Evolutionary conservation across 2,113 vertebrate species (phyloP).

Genomic region (Aptenodytes forsteri): DNA sequence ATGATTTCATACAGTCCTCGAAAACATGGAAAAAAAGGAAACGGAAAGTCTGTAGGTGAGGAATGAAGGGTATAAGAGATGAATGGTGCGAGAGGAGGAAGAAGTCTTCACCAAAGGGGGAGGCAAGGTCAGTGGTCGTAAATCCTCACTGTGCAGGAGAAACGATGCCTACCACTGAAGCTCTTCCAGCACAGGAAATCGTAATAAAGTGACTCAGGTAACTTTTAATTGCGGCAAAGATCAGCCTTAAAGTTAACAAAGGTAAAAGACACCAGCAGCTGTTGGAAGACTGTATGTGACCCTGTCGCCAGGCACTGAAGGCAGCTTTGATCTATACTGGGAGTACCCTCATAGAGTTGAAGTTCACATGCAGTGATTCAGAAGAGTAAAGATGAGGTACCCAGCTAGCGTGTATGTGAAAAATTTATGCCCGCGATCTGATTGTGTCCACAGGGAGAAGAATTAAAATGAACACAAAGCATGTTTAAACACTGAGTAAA

Average conservation of each 20-base stretch:
- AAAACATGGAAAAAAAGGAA: background rate
- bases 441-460: background rate
- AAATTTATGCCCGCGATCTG: background rate
- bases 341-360: background rate
- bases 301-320: background rate
- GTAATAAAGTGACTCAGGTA: background rate
- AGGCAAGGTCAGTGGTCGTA: background rate
- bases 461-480: background rate
- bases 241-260: background rate
- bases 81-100: background rate
- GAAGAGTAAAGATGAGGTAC: background rate
- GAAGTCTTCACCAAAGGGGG: background rate
- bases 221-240: background rate
- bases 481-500: background rate
- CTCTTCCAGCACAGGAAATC: background rate
- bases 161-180: background rate
- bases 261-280: conserved; percentile 25
- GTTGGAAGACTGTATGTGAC: background rate
- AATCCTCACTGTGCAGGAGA: background rate
- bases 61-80: background rate
- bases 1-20: background rate
- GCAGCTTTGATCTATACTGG: background rate
- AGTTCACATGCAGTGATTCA: background rate
- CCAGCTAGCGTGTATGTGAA: background rate
- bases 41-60: background rate